Evolutionary conservation across 2,888 invertebrate species (phyloP).

Genomic region (Ornithoptera priamus): DNA sequence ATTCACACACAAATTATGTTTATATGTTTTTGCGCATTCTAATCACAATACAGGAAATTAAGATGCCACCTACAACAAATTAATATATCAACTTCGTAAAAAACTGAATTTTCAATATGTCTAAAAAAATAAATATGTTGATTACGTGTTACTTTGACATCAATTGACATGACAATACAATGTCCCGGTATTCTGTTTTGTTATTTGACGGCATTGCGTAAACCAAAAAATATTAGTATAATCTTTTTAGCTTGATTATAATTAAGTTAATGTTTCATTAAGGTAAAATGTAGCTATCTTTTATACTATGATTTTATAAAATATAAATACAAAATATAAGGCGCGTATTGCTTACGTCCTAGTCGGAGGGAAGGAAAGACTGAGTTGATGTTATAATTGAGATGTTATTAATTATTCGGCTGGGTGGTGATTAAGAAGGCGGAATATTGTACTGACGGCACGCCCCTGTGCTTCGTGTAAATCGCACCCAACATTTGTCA

Average conservation of each 20-base stretch:
- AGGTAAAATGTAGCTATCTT: not conserved
- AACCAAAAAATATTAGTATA: not conserved
- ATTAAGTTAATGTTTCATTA: constrained; percentile 4
- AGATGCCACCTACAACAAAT: not conserved
- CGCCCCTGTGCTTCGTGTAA: constrained; percentile 59
- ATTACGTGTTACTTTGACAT: constrained; percentile 17
- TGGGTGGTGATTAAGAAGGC: constrained; percentile 71
- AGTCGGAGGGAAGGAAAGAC: constrained; percentile 61
- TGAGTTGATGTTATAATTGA: constrained; percentile 74
- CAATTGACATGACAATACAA: constrained; percentile 23
- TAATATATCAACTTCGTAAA: not conserved
- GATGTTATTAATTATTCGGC: constrained; percentile 72
- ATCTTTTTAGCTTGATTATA: constrained; percentile 4
- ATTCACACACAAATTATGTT: not conserved
- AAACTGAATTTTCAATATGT: not conserved
- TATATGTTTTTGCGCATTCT: not conserved
- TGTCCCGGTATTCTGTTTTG: constrained; percentile 7
- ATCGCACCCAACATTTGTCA: constrained; percentile 44
- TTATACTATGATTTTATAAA: not conserved
- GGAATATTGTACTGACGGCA: constrained; percentile 62
- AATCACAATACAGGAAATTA: not conserved
- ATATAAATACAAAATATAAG: constrained; percentile 2
- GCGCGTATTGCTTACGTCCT: constrained; percentile 33
- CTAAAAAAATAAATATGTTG: constrained; percentile 4
- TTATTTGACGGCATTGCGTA: constrained; percentile 10